These are phyloP conservation scores for Phymatocera aterrima DNA, from an alignment of 2,888 invertebrate genomes.

Conservation along the genomic window DNA sequence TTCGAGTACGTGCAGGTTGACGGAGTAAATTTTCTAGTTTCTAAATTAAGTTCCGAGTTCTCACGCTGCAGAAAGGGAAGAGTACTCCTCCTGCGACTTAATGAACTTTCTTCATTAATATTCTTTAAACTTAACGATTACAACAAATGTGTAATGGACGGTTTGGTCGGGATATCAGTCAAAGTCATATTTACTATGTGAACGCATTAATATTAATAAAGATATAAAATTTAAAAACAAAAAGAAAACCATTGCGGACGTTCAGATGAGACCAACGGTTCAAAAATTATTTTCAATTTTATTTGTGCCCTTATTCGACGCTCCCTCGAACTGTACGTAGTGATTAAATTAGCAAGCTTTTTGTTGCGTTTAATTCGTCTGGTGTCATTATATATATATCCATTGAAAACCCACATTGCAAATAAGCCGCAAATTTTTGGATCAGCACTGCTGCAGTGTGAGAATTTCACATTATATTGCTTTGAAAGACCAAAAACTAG, in stretches of 20 bases:
- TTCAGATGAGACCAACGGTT: neutral
- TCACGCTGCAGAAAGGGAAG: constrained; percentile 11
- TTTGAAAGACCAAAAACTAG: too few species aligned
- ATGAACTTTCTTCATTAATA: constrained; percentile 43
- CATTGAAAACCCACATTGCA: too few species aligned
- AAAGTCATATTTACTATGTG: neutral
- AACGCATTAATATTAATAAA: constrained; percentile 24
- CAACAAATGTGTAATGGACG: constrained; percentile 20
- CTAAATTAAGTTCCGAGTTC: constrained; percentile 15
- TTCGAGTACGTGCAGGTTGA: neutral
- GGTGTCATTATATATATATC: too few species aligned
- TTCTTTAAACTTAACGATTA: constrained; percentile 37
- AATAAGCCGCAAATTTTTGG: too few species aligned
- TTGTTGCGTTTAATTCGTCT: neutral
- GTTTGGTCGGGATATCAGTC: neutral
- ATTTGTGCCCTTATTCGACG: neutral
- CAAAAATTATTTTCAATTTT: neutral
- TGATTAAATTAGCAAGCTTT: neutral
- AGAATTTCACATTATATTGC: too few species aligned
- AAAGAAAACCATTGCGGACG: neutral
- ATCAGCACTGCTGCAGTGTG: too few species aligned
- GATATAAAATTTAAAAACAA: neutral
- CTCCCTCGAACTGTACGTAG: neutral
- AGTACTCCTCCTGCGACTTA: neutral
- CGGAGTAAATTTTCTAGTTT: constrained; percentile 20